A percentile compares a stretch with the other conserved stretches of the same genome.
Conservation (phyloP, 2,797 vertebrate genomes). For the Xenops minutus region DNA sequence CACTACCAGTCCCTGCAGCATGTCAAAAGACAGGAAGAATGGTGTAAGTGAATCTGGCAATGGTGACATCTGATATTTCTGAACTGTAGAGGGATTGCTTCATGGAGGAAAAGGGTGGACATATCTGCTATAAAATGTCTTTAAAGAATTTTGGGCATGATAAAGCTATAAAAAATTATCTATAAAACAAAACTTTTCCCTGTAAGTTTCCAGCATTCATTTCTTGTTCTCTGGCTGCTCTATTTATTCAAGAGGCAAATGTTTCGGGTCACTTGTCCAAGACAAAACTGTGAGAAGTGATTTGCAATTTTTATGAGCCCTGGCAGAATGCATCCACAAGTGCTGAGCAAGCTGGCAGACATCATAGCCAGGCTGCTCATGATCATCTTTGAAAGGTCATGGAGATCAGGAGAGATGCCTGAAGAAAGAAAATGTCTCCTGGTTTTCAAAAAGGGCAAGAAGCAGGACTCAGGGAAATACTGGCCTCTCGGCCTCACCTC, state of each 20-base stretch:
- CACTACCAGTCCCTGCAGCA: neutral
- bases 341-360: neutral
- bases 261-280: neutral
- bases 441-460: neutral
- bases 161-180: neutral
- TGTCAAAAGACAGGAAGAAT: neutral
- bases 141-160: neutral
- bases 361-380: neutral
- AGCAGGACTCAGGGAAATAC: neutral
- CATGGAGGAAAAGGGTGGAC: neutral
- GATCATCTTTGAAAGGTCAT: neutral
- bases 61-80: neutral
- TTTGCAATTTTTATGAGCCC: neutral
- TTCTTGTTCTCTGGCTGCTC: neutral
- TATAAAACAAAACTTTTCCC: neutral
- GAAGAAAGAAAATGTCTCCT: neutral
- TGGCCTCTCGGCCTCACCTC: neutral
- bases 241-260: neutral
- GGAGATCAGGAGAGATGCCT: neutral
- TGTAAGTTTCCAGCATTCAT: neutral
- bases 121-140: neutral
- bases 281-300: neutral
- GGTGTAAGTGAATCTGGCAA: neutral
- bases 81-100: neutral
- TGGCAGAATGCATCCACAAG: fast-evolving